Percentiles rank a stretch among this genome's conserved stretches.
Conservation (phyloP, 2,888 invertebrate species). For the Desoria tigrina region DNA sequence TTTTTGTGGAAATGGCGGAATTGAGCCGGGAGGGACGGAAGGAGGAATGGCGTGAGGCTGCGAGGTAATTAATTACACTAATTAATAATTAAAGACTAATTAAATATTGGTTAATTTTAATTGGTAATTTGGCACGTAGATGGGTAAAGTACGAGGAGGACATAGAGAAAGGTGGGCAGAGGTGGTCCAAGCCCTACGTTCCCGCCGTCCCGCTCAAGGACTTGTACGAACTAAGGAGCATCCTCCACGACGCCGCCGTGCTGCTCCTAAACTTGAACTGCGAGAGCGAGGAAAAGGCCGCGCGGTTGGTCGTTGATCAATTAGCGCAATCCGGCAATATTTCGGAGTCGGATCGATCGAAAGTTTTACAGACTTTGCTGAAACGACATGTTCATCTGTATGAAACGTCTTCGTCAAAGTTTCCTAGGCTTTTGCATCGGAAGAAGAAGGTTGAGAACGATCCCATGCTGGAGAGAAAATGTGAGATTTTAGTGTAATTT, state of each 20-base stretch:
- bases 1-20: conserved; percentile 19
- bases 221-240: conserved; percentile 62
- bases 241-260: conserved; percentile 59
- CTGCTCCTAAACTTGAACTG: conserved; percentile 58
- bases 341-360: conserved; percentile 8
- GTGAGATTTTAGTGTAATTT: too few relatives aligned
- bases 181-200: conserved; percentile 66
- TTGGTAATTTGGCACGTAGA: conserved; percentile 45
- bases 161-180: conserved; percentile 64
- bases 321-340: conserved; percentile 52
- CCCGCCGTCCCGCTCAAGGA: conserved; percentile 63
- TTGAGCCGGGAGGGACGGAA: conserved; percentile 2
- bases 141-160: conserved; percentile 59
- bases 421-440: conserved; percentile 14
- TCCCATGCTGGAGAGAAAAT: background rate
- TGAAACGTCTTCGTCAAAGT: conserved; percentile 5
- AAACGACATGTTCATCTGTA: conserved; percentile 38
- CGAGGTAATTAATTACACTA: too few relatives aligned
- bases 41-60: conserved; percentile 18
- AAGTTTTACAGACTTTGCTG: conserved; percentile 30
- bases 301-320: conserved; percentile 58
- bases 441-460: conserved; percentile 20
- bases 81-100: too few relatives aligned
- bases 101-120: too few relatives aligned
- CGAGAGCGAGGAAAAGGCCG: conserved; percentile 54